Evolutionary conservation across 2,888 invertebrate genomes (phyloP).

Genomic region (Gnatocerus cornutus): DNA sequence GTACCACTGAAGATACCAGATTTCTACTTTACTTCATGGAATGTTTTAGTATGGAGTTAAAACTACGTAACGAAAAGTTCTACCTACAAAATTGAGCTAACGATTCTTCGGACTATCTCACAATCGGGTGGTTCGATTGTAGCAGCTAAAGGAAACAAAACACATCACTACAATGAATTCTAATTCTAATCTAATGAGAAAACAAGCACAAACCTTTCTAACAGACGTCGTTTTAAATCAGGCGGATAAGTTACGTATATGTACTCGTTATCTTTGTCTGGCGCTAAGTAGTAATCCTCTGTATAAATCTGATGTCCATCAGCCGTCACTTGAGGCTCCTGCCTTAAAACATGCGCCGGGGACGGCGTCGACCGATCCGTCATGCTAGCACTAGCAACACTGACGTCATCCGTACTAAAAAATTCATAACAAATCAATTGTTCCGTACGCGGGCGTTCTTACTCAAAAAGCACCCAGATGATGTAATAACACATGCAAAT

Average conservation of each 20-base stretch:
- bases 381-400: conserved; percentile 79
- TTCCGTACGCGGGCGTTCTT: conserved; percentile 70
- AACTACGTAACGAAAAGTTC: conserved; percentile 14
- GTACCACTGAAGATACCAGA: neutral
- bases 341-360: conserved; percentile 75
- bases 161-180: conserved; percentile 40
- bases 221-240: conserved; percentile 86
- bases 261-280: conserved; percentile 80
- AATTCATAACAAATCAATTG: conserved; percentile 23
- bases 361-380: conserved; percentile 81
- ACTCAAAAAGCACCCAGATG: conserved; percentile 95
- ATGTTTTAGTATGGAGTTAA: conserved; percentile 41
- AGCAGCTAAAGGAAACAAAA: conserved; percentile 77
- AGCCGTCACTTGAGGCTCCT: conserved; percentile 63
- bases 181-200: conserved; percentile 14
- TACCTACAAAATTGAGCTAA: conserved; percentile 39
- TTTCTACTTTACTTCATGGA: conserved; percentile 19
- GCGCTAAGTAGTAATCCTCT: conserved; percentile 70
- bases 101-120: conserved; percentile 69
- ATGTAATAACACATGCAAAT: conserved; percentile 94
- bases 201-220: conserved; percentile 79
- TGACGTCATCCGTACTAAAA: conserved; percentile 80
- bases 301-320: conserved; percentile 69
- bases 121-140: conserved; percentile 87
- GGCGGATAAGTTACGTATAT: conserved; percentile 93